Evolutionary conservation across 2,113 vertebrate species (phyloP).

Genomic region (Butorides virescens): DNA sequence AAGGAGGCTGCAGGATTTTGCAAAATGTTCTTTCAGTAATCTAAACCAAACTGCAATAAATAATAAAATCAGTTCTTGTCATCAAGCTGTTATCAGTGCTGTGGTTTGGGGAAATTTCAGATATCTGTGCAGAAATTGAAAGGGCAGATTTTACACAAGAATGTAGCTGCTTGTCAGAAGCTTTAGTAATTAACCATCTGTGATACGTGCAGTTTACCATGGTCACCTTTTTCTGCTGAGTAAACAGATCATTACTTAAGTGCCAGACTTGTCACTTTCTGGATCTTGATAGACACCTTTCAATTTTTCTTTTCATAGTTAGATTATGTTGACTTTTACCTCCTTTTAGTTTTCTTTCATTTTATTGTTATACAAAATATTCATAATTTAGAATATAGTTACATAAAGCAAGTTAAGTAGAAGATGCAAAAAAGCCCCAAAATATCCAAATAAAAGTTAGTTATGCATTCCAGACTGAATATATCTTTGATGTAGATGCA

Average conservation of each 20-base stretch:
- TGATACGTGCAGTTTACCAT: not conserved
- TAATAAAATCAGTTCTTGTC: not conserved
- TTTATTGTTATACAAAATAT: not conserved
- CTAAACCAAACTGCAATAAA: not conserved
- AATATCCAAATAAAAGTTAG: not conserved
- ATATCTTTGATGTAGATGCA: not conserved
- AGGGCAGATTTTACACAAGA: not conserved
- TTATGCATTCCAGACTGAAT: not conserved
- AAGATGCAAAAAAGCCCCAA: accelerated
- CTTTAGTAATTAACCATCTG: not conserved
- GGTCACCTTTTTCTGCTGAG: not conserved
- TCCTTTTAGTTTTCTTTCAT: not conserved
- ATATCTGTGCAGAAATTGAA: not conserved
- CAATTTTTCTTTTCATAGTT: not conserved
- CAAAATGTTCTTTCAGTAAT: not conserved
- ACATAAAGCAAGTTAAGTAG: not conserved
- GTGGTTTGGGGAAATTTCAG: not conserved
- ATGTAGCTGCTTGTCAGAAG: not conserved
- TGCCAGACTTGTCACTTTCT: not conserved
- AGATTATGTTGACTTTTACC: not conserved
- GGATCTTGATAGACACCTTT: not conserved
- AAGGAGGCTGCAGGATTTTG: not conserved
- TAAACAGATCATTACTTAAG: not conserved
- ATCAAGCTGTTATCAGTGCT: not conserved
- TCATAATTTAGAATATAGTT: not conserved